Evolutionary conservation across 2,888 invertebrate genomes (phyloP).

Genomic region (Monopis laevigella): DNA sequence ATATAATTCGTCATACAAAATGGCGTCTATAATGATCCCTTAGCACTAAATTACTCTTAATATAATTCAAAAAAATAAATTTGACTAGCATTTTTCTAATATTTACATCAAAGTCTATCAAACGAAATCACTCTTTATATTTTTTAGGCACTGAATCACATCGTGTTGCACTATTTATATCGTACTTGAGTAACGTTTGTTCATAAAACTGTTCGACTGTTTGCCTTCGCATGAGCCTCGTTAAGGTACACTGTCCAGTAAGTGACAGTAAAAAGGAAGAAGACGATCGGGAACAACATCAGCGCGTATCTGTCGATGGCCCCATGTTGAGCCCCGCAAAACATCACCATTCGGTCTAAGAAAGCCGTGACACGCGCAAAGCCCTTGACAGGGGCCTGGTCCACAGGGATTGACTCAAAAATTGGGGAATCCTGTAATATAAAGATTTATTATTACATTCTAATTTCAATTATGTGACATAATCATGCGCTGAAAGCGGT

Average conservation of each 20-base stretch:
- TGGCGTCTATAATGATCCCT: too few species aligned
- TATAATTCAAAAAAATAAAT: conserved; percentile 24
- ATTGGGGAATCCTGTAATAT: conserved; percentile 51
- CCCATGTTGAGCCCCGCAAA: conserved; percentile 70
- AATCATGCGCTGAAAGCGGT: conserved; percentile 27
- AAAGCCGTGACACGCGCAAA: conserved; percentile 42
- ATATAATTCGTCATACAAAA: neutral
- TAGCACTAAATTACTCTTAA: neutral
- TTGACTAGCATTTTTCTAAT: conserved; percentile 53
- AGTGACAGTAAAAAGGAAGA: conserved; percentile 63
- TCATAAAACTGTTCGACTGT: conserved; percentile 22
- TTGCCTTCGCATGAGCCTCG: conserved; percentile 39
- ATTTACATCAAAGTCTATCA: conserved; percentile 31
- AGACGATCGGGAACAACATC: conserved; percentile 68
- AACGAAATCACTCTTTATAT: conserved; percentile 21
- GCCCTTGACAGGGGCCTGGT: conserved; percentile 32
- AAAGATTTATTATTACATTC: too few species aligned
- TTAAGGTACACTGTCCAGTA: conserved; percentile 72
- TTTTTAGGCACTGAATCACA: conserved; percentile 12
- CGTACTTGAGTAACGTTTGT: conserved; percentile 18
- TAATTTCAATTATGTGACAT: neutral
- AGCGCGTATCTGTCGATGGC: conserved; percentile 68
- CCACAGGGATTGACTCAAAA: conserved; percentile 43
- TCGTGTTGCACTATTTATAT: conserved; percentile 13
- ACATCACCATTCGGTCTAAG: conserved; percentile 65